Conservation (phyloP, 2,888 invertebrate genomes). For the Alsophila aescularia region DNA sequence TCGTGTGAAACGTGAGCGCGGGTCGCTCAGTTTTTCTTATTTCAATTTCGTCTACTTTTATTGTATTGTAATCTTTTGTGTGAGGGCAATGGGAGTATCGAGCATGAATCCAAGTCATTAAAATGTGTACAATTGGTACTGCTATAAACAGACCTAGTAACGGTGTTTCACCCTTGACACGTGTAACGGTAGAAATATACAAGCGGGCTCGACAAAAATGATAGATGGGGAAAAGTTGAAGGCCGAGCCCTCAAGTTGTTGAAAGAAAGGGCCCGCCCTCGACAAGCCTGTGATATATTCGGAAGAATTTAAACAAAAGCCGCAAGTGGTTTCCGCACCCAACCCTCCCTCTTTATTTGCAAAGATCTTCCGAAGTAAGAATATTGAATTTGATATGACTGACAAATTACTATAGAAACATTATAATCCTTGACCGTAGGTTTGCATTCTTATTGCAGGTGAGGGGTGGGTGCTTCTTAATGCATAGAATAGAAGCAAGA, state of each 20-base stretch:
- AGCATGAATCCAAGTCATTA: conserved; percentile 25
- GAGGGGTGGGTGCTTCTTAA: too few relatives aligned
- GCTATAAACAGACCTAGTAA: conserved; percentile 18
- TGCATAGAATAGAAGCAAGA: too few relatives aligned
- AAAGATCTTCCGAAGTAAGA: conserved; percentile 5
- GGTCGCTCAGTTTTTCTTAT: conserved; percentile 39
- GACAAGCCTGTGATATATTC: conserved; percentile 17
- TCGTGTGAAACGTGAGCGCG: conserved; percentile 48
- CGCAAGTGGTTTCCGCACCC: conserved; percentile 21
- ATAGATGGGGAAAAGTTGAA: conserved; percentile 21
- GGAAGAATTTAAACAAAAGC: conserved; percentile 22
- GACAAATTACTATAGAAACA: background rate
- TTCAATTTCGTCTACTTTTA: conserved; percentile 37
- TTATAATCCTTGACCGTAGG: too few relatives aligned
- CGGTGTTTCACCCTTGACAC: conserved; percentile 16
- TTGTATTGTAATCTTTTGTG: conserved; percentile 43
- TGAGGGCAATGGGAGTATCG: conserved; percentile 30
- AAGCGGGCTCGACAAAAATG: conserved; percentile 12
- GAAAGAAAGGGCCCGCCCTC: conserved; percentile 17
- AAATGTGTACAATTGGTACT: conserved; percentile 20
- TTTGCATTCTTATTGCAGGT: too few relatives aligned
- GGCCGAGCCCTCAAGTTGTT: conserved; percentile 19
- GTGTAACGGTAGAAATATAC: conserved; percentile 16
- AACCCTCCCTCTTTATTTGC: conserved; percentile 15
- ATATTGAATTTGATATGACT: background rate